Conservation (phyloP, 2,797 vertebrate species). For the Aldrovandia affinis region DNA sequence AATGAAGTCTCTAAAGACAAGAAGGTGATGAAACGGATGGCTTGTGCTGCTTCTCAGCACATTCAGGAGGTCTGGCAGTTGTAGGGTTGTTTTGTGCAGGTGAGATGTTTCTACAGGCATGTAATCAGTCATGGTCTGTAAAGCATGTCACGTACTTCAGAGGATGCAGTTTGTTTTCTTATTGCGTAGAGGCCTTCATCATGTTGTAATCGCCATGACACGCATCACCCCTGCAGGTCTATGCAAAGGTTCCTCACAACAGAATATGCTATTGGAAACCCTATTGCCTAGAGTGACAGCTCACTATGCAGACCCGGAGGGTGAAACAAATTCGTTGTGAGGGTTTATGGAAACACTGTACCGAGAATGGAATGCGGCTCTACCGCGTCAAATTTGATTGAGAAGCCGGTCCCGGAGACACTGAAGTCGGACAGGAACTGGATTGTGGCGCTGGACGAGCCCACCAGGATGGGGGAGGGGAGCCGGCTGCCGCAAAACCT, state of each 20-base stretch:
- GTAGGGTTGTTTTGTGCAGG: neutral
- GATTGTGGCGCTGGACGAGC: conserved; percentile 68
- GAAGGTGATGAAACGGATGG: neutral
- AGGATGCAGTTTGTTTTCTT: neutral
- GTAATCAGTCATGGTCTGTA: neutral
- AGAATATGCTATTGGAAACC: neutral
- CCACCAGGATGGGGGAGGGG: conserved; percentile 69
- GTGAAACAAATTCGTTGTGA: neutral
- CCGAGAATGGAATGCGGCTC: conserved; percentile 62
- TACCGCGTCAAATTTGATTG: conserved; percentile 70
- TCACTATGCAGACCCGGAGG: neutral
- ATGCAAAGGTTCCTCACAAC: neutral
- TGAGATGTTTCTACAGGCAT: neutral
- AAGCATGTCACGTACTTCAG: neutral
- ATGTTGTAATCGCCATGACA: neutral
- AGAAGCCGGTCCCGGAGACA: conserved; percentile 73
- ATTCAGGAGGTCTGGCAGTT: neutral
- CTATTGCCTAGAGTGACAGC: neutral
- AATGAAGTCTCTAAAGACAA: neutral
- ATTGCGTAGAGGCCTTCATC: neutral
- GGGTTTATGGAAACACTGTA: conserved; percentile 51
- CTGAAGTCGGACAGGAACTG: conserved; percentile 80
- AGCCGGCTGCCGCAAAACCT: conserved; percentile 73
- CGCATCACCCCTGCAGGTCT: neutral
- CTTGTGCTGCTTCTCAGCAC: neutral